These are phyloP conservation scores for Oscheius sp. DNA, from an alignment of 2,888 invertebrate genomes.

Conservation along the genomic window DNA sequence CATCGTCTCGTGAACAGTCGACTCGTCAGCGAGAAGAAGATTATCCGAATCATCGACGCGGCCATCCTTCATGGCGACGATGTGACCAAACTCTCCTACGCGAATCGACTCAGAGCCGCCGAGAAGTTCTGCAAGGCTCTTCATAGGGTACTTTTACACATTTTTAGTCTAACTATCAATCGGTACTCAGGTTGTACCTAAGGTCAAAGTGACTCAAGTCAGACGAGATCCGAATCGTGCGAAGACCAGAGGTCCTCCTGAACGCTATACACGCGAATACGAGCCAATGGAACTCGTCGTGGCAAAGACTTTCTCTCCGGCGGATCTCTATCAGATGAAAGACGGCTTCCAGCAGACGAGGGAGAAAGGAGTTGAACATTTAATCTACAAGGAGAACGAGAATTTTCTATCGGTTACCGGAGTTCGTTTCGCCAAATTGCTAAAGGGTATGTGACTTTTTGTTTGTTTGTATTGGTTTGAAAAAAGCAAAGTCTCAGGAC, in stretches of 20 bases:
- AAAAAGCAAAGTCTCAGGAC: slow-evolving; percentile 34
- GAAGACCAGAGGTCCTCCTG: background rate
- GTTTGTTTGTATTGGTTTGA: background rate
- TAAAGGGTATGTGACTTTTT: slow-evolving; percentile 34
- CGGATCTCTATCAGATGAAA: slow-evolving; percentile 25
- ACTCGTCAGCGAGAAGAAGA: slow-evolving; percentile 16
- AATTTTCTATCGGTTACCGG: slow-evolving; percentile 24
- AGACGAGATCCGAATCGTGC: slow-evolving; percentile 9
- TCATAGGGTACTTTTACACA: slow-evolving; percentile 42
- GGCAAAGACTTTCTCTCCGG: slow-evolving; percentile 31
- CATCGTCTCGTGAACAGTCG: background rate
- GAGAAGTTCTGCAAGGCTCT: slow-evolving; percentile 62
- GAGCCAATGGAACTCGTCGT: slow-evolving; percentile 20
- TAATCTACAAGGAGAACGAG: slow-evolving; percentile 40
- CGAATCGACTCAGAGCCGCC: slow-evolving; percentile 54
- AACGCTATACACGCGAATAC: background rate
- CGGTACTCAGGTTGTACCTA: slow-evolving; percentile 6
- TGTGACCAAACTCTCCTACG: slow-evolving; percentile 55
- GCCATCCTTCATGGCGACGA: slow-evolving; percentile 67
- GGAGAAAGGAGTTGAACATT: slow-evolving; percentile 22
- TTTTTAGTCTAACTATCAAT: background rate
- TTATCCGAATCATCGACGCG: slow-evolving; percentile 68
- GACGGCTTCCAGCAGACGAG: background rate
- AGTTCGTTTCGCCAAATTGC: slow-evolving; percentile 41
- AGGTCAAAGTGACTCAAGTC: slow-evolving; percentile 6